These are phyloP conservation scores for Anoplopoma fimbria DNA, from an alignment of 2,113 vertebrate genomes.

Conservation along the genomic window DNA sequence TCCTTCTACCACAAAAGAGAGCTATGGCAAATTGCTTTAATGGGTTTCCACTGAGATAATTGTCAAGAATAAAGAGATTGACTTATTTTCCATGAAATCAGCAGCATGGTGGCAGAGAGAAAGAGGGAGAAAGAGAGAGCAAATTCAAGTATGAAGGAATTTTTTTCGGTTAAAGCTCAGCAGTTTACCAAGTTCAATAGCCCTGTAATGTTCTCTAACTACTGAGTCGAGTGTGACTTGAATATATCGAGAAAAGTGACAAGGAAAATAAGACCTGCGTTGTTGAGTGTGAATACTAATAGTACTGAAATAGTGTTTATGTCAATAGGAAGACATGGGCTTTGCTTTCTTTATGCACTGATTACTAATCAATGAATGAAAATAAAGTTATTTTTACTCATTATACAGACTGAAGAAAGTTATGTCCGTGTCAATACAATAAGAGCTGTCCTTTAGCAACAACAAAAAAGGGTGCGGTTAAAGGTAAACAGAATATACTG, in stretches of 20 bases:
- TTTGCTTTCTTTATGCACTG: background rate
- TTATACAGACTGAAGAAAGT: background rate
- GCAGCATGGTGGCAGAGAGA: slow-evolving; percentile 62
- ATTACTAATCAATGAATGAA: slow-evolving; percentile 11
- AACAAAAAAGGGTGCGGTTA: background rate
- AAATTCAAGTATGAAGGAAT: slow-evolving; percentile 34
- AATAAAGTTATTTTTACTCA: background rate
- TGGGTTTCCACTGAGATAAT: slow-evolving; percentile 84
- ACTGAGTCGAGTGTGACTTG: slow-evolving; percentile 59
- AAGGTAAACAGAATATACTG: background rate
- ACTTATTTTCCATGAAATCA: slow-evolving; percentile 81
- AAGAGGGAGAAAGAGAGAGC: slow-evolving; percentile 6
- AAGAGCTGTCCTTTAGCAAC: background rate
- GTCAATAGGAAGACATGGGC: slow-evolving; percentile 4
- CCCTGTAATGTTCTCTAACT: slow-evolving; percentile 45
- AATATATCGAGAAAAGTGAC: slow-evolving; percentile 32
- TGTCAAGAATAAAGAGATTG: slow-evolving; percentile 76
- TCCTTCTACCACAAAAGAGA: slow-evolving; percentile 74
- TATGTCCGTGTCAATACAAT: background rate
- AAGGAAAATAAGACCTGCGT: background rate
- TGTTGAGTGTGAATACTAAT: slow-evolving; percentile 6
- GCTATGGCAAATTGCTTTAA: slow-evolving; percentile 78
- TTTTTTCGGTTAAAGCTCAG: slow-evolving; percentile 45
- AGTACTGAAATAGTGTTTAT: background rate
- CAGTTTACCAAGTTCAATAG: slow-evolving; percentile 58